Evolutionary conservation across 2,797 vertebrate species (phyloP).

Genomic region (Manis pentadactyla): DNA sequence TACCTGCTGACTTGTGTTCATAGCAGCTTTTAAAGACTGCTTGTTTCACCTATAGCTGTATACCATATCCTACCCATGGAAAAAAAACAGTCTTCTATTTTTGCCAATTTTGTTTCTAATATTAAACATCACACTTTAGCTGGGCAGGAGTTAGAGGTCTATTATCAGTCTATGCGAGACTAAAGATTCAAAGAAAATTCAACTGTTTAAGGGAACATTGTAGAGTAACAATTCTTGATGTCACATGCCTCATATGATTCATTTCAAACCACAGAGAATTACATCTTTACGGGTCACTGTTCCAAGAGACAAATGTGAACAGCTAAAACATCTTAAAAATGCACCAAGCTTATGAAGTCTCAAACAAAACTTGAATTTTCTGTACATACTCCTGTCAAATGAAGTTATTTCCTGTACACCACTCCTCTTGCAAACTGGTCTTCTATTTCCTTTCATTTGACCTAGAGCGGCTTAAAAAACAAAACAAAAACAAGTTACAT

Average conservation of each 20-base stretch:
- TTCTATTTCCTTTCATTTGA: conserved; percentile 95
- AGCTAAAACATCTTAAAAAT: conserved; percentile 91
- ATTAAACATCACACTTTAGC: conserved; percentile 57
- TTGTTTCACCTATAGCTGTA: background rate
- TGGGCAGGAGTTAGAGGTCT: conserved; percentile 66
- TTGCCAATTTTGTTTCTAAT: conserved; percentile 52
- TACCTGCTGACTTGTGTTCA: conserved; percentile 10
- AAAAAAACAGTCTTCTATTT: background rate
- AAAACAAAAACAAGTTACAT: background rate
- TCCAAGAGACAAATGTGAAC: conserved; percentile 88
- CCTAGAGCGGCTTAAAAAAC: conserved; percentile 92
- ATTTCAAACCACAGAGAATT: conserved; percentile 88
- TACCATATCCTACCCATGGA: background rate
- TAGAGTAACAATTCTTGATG: conserved; percentile 83
- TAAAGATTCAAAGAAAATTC: conserved; percentile 64
- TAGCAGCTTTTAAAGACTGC: conserved; percentile 18
- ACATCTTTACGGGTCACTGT: conserved; percentile 88
- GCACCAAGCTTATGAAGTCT: conserved; percentile 90
- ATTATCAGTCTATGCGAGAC: conserved; percentile 71
- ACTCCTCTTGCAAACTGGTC: conserved; percentile 83
- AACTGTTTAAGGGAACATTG: conserved; percentile 85
- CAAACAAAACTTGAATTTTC: conserved; percentile 89
- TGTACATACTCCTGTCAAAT: conserved; percentile 89
- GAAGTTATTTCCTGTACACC: conserved; percentile 88
- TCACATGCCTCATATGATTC: conserved; percentile 85